A percentile compares a stretch with the other conserved stretches of the same genome.
phyloP scores from a whole-genome alignment of 1,140 invertebrate genomes.

The Drosophila pectinifera region DNA sequence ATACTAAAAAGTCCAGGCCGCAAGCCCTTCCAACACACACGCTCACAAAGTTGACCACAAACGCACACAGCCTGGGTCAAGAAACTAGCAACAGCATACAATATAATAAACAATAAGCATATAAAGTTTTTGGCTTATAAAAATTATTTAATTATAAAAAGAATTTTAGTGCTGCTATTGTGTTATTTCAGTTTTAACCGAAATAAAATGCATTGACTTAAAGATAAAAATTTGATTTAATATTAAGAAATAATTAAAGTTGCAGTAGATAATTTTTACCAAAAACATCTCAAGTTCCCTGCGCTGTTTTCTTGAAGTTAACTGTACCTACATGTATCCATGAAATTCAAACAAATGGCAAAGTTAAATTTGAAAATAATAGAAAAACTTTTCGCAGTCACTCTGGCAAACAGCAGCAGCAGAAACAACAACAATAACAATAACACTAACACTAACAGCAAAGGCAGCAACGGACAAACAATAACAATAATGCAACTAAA shows the following conservation, averaged over 20 bases:
- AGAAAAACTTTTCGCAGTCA: constrained; percentile 80
- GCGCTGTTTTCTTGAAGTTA: neutral
- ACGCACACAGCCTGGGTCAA: constrained; percentile 17
- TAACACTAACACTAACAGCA: constrained; percentile 30
- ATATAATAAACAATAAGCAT: too few relatives aligned
- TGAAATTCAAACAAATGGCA: constrained; percentile 82
- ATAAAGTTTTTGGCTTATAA: too few relatives aligned
- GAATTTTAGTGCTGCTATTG: too few relatives aligned
- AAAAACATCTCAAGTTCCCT: neutral
- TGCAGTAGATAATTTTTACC: too few relatives aligned
- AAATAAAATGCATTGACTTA: too few relatives aligned
- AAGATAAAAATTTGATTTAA: too few relatives aligned
- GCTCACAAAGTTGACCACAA: constrained; percentile 31
- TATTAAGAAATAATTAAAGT: neutral
- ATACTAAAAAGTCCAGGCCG: constrained; percentile 35
- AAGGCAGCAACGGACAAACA: constrained; percentile 60
- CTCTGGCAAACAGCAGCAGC: constrained; percentile 57
- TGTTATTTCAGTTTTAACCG: too few relatives aligned
- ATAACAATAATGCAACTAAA: constrained; percentile 83
- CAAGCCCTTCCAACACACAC: constrained; percentile 30
- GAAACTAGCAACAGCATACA: neutral
- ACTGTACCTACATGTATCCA: constrained; percentile 43
- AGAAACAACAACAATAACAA: constrained; percentile 39
- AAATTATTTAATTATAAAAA: too few relatives aligned
- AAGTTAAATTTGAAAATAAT: constrained; percentile 84